These are phyloP conservation scores for Cottoperca gobio DNA, from an alignment of 2,797 vertebrate species.

Conservation along the genomic window DNA sequence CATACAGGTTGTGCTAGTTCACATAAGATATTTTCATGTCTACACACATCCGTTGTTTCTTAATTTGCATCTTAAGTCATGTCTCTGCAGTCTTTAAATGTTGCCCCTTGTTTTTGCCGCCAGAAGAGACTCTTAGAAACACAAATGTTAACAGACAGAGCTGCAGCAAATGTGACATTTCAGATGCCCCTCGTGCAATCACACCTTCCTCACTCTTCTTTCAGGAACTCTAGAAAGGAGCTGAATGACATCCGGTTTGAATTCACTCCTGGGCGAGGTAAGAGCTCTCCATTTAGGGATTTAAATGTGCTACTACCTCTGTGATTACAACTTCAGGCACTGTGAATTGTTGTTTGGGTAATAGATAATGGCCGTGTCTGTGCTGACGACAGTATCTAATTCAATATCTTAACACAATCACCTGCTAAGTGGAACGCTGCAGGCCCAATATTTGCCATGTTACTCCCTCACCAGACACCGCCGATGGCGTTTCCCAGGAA, in stretches of 20 bases:
- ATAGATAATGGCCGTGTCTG: conserved; percentile 35
- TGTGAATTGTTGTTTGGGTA: conserved; percentile 21
- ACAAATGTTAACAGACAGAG: neutral
- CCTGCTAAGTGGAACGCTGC: conserved; percentile 62
- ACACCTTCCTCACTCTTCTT: conserved; percentile 49
- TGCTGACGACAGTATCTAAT: conserved; percentile 44
- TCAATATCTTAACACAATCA: conserved; percentile 48
- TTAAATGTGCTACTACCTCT: conserved; percentile 23
- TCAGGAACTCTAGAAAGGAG: conserved; percentile 96
- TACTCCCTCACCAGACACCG: conserved; percentile 88
- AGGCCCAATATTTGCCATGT: conserved; percentile 71
- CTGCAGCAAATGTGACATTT: conserved; percentile 17
- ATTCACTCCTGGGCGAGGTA: conserved; percentile 97
- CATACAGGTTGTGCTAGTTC: neutral
- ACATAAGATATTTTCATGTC: conserved; percentile 23
- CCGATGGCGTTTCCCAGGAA: conserved; percentile 98
- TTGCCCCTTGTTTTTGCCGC: neutral
- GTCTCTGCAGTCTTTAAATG: conserved; percentile 1
- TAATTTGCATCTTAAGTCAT: conserved; percentile 15
- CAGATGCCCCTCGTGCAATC: conserved; percentile 7
- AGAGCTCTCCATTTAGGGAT: conserved; percentile 61
- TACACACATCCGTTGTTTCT: conserved; percentile 19
- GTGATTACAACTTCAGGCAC: conserved; percentile 33
- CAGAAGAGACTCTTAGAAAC: neutral
- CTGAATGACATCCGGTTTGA: conserved; percentile 99